phyloP scores from a whole-genome alignment of 2,113 vertebrate genomes.

The Indri indri region DNA sequence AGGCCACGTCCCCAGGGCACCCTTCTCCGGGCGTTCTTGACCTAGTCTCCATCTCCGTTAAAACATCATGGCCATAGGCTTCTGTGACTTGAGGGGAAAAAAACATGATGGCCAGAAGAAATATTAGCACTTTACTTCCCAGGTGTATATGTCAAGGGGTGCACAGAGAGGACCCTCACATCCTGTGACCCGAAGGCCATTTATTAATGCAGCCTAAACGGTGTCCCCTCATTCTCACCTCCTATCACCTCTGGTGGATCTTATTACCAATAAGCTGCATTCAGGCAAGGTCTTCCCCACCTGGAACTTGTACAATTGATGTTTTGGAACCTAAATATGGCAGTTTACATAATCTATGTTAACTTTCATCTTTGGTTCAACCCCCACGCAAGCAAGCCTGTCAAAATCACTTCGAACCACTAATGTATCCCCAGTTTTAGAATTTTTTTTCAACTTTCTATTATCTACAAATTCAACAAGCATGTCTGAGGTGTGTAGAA shows the following conservation, averaged over 20 bases:
- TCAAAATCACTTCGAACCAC: not conserved
- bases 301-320: not conserved
- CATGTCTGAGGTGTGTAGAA: not conserved
- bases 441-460: constrained; percentile 35
- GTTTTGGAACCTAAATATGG: not conserved
- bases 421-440: not conserved
- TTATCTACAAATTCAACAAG: constrained; percentile 5
- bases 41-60: not conserved
- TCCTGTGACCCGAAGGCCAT: not conserved
- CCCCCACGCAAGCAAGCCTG: not conserved
- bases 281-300: not conserved
- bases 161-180: not conserved
- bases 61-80: not conserved
- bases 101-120: not conserved
- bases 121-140: not conserved
- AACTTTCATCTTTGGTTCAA: constrained; percentile 14
- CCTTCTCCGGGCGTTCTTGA: not conserved
- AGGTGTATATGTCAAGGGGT: not conserved
- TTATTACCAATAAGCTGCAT: not conserved
- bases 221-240: not conserved
- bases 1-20: not conserved
- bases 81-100: no score
- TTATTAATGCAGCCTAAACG: not conserved
- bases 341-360: not conserved
- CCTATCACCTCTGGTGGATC: not conserved